A percentile compares a stretch with the other conserved stretches of the same genome.
phyloP scores from a whole-genome alignment of 2,113 vertebrate species.

The Reinhardtius hippoglossoides region DNA sequence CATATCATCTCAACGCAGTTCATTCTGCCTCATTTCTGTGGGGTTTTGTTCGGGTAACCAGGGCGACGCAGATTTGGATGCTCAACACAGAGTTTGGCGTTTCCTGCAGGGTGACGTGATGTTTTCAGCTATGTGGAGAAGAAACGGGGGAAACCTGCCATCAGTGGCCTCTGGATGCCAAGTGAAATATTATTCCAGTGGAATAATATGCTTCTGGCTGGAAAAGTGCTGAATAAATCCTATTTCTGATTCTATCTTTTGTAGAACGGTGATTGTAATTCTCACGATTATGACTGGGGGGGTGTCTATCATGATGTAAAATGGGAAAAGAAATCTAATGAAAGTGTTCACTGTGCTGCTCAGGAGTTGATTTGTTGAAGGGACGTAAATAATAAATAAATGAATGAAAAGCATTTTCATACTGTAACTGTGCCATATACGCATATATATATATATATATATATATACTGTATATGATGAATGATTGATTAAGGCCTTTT shows the following conservation, averaged over 20 bases:
- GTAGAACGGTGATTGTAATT: too few species aligned
- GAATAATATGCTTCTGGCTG: constrained; percentile 14
- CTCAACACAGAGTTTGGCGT: constrained; percentile 25
- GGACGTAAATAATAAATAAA: too few species aligned
- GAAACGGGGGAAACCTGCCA: constrained; percentile 25
- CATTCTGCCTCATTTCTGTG: too few species aligned
- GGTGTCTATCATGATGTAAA: constrained; percentile 9
- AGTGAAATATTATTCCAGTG: constrained; percentile 30
- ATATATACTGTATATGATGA: too few species aligned
- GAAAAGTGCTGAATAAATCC: constrained; percentile 19
- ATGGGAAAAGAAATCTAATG: background rate
- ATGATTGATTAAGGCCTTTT: too few species aligned
- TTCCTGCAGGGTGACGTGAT: constrained; percentile 36
- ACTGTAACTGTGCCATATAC: too few species aligned
- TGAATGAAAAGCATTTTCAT: too few species aligned
- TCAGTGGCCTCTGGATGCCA: background rate
- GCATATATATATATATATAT: too few species aligned
- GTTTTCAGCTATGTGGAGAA: constrained; percentile 35
- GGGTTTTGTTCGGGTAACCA: constrained; percentile 28
- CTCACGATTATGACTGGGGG: too few species aligned
- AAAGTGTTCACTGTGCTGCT: too few species aligned
- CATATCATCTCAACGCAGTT: background rate
- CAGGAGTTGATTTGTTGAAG: too few species aligned
- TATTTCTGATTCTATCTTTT: background rate
- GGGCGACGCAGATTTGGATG: constrained; percentile 2